These are phyloP conservation scores for Ceuthmochares aereus DNA, from an alignment of 2,113 vertebrate genomes.

Conservation along the genomic window DNA sequence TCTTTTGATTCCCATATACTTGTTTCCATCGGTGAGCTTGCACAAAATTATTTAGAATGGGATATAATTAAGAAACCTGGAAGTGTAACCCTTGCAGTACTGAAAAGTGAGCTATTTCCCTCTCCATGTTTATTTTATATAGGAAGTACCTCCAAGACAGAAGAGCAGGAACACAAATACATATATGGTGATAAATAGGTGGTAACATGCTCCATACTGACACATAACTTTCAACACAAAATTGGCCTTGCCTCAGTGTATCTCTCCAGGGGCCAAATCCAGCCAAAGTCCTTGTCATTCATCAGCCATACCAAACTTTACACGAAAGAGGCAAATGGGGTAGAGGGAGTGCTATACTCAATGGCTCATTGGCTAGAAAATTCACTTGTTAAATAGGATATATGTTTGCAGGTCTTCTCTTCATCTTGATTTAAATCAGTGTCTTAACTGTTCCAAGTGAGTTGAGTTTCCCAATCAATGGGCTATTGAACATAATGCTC, in stretches of 20 bases:
- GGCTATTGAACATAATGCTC: constrained; percentile 5
- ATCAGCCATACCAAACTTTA: not conserved
- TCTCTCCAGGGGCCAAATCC: not conserved
- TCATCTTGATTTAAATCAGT: not conserved
- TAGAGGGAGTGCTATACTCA: not conserved
- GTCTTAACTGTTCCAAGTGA: constrained; percentile 33
- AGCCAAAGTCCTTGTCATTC: not conserved
- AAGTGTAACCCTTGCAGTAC: not conserved
- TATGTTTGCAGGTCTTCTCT: constrained; percentile 36
- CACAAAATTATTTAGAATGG: not conserved
- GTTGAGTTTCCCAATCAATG: constrained; percentile 41
- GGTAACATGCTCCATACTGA: not conserved
- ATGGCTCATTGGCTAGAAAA: constrained; percentile 49
- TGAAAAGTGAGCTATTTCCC: not conserved
- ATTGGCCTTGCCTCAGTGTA: not conserved
- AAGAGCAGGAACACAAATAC: not conserved
- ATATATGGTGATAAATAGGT: not conserved
- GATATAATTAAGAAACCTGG: not conserved
- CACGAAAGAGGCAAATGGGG: not conserved
- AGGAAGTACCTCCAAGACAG: not conserved
- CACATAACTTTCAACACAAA: not conserved
- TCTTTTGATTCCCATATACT: not conserved
- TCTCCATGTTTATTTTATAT: not conserved
- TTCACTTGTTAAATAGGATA: constrained; percentile 40
- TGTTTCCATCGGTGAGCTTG: not conserved